A percentile compares a stretch with the other conserved stretches of the same genome.
These are phyloP conservation scores for Brachyistius frenatus DNA, from an alignment of 2,113 vertebrate species.

Conservation along the genomic window DNA sequence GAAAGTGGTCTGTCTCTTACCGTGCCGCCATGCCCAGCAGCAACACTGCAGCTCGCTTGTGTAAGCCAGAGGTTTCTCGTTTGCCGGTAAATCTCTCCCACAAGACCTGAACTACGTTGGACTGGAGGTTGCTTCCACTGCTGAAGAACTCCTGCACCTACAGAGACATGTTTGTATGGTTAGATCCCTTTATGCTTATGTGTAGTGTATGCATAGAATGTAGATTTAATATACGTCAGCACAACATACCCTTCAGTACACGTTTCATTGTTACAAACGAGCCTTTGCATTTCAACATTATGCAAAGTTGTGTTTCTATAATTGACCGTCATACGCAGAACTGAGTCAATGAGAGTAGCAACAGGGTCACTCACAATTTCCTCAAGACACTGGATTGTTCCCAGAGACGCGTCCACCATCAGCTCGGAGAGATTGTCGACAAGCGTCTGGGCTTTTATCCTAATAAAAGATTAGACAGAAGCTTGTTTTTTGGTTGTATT, in stretches of 20 bases:
- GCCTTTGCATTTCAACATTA: not conserved
- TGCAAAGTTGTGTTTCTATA: not conserved
- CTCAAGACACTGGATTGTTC: conserved; percentile 92
- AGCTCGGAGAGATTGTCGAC: conserved; percentile 91
- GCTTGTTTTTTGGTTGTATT: not conserved
- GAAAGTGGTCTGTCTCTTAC: conserved; percentile 71
- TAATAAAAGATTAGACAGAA: conserved; percentile 65
- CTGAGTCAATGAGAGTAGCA: not conserved
- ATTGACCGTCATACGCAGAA: not conserved
- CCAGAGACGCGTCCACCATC: conserved; percentile 90
- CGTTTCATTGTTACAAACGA: conserved; percentile 2
- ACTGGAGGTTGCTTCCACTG: conserved; percentile 87
- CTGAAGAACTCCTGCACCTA: conserved; percentile 93
- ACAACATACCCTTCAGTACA: not conserved
- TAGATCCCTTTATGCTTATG: not conserved
- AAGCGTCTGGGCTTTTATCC: conserved; percentile 89
- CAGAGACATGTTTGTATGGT: conserved; percentile 13
- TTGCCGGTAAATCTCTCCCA: conserved; percentile 93
- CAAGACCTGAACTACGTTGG: conserved; percentile 90
- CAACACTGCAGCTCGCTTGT: conserved; percentile 89
- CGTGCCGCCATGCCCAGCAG: conserved; percentile 94
- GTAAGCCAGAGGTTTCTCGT: conserved; percentile 81
- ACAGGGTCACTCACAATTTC: conserved; percentile 91
- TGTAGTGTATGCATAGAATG: too few species aligned
- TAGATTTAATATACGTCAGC: not conserved